Evolutionary conservation across 2,797 vertebrate species (phyloP), one percentile per base, ranked within the genome.

Genomic region (Urophycis tenuis): DNA sequence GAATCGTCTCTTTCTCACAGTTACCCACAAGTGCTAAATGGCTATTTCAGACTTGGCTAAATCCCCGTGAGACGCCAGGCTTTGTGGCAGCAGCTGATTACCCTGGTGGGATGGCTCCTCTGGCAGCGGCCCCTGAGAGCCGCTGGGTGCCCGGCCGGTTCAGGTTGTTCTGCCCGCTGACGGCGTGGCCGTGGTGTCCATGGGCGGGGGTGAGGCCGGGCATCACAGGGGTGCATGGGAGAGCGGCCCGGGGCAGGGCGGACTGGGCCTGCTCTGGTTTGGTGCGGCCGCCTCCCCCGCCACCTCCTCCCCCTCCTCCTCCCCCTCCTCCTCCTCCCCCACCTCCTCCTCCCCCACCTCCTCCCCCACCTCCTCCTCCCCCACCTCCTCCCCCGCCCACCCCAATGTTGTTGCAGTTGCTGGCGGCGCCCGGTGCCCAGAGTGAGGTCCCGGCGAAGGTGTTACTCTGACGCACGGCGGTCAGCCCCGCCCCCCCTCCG

Each of bases 91-190:
- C 12, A 12, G n/a, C 4, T 1, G 69, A 30, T 96, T 94, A 98
- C 97, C 97, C 97, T 0, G 95, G 93, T 12, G 96, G 96, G 53
- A 97, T 93, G 15, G 95, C 75, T 82, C 96, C 93, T 79, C 96
- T 93, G 79, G 93, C 87, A 0, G 93, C 89, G 45, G 93, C 88
- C 70, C 94, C 86, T 12, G 94, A 88, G 73, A 94, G 90, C 25
- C 95, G 92, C 87, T 96, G 96, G 0, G 95, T 94, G 76, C 96
- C 95, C 0, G 96, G 97, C 22, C 95, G 93, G 92, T 98, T 98
- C 88, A 99, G 94, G 91, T 99, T 97, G 92, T 98, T 99, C 90
- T 97, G 96, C 8, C 96, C 96, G 0, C 96, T 93, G 86, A 96
- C 91, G 71, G 92, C 92, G 25, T 93, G 91, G 41, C 86, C 30